phyloP scores from a whole-genome alignment of 2,113 vertebrate genomes.

The Sander vitreus region DNA sequence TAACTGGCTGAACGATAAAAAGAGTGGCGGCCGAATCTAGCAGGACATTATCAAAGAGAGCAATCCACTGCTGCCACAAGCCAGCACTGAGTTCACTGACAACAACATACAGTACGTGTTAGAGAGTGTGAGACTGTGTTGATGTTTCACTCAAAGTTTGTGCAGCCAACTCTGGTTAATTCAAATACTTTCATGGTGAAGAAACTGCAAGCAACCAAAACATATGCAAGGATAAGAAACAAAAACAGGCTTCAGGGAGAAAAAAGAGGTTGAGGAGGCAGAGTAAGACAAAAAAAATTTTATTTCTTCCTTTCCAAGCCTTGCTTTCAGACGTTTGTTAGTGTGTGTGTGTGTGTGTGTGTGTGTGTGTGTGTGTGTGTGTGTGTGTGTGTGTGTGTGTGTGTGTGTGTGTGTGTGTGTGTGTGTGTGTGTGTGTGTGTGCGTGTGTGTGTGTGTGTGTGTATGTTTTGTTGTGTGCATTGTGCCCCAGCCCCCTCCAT shows the following conservation, averaged over 20 bases:
- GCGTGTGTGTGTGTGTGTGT: conserved; percentile 18
- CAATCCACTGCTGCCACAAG: conserved; percentile 44
- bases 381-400: conserved; percentile 41
- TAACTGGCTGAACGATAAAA: conserved; percentile 63
- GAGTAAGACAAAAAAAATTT: background rate
- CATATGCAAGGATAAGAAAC: background rate
- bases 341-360: background rate
- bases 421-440: background rate
- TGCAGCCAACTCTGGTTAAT: conserved; percentile 21
- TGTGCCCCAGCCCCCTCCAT: conserved; percentile 62
- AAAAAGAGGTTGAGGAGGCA: background rate
- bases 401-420: background rate
- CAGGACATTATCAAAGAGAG: conserved; percentile 65
- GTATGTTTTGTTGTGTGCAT: conserved; percentile 53
- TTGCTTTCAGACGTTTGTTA: conserved; percentile 26
- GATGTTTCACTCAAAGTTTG: conserved; percentile 30
- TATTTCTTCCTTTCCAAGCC: conserved; percentile 19
- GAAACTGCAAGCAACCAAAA: background rate
- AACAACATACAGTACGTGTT: conserved; percentile 52
- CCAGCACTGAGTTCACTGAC: conserved; percentile 55
- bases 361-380: conserved; percentile 13
- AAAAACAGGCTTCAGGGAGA: background rate
- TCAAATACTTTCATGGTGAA: conserved; percentile 28
- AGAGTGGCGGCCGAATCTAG: conserved; percentile 45
- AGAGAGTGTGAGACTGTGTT: conserved; percentile 42